Evolutionary conservation across 2,797 vertebrate genomes (phyloP).

Genomic region (Danio jaintianensis): DNA sequence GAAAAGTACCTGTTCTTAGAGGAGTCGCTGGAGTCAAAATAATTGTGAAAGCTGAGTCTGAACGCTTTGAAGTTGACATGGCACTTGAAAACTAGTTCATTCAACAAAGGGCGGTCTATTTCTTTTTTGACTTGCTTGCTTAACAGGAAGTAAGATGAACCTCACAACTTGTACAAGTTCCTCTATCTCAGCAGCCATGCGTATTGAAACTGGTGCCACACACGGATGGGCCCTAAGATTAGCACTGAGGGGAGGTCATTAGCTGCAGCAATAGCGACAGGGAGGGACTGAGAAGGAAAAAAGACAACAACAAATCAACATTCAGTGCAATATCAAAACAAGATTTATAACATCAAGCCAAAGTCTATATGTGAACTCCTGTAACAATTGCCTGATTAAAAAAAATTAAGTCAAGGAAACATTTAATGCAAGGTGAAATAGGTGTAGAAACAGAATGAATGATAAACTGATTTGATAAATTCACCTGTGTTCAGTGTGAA

Average conservation of each 20-base stretch:
- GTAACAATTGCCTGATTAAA: no score
- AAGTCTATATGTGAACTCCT: no score
- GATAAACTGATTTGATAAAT: not conserved
- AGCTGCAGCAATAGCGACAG: conserved; percentile 46
- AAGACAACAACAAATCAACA: not conserved
- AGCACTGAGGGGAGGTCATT: conserved; percentile 65
- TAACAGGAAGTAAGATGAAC: conserved; percentile 82
- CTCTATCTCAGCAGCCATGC: conserved; percentile 83
- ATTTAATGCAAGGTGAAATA: not conserved
- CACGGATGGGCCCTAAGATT: conserved; percentile 79
- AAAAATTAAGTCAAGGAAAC: not conserved
- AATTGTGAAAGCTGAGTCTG: conserved; percentile 30
- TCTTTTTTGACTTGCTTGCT: conserved; percentile 71
- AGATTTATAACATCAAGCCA: not conserved
- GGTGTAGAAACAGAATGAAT: not conserved
- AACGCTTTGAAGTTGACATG: conserved; percentile 39
- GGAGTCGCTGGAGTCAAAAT: conserved; percentile 42
- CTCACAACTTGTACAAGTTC: conserved; percentile 77
- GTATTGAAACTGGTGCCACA: conserved; percentile 71
- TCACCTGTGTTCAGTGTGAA: not conserved
- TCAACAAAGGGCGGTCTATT: conserved; percentile 64
- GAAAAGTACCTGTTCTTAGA: conserved; percentile 56
- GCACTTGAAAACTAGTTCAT: conserved; percentile 48
- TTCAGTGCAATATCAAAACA: not conserved
- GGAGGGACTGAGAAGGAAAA: conserved; percentile 13